phyloP scores from a whole-genome alignment of 2,888 invertebrate genomes.

The Hermodice carunculata region DNA sequence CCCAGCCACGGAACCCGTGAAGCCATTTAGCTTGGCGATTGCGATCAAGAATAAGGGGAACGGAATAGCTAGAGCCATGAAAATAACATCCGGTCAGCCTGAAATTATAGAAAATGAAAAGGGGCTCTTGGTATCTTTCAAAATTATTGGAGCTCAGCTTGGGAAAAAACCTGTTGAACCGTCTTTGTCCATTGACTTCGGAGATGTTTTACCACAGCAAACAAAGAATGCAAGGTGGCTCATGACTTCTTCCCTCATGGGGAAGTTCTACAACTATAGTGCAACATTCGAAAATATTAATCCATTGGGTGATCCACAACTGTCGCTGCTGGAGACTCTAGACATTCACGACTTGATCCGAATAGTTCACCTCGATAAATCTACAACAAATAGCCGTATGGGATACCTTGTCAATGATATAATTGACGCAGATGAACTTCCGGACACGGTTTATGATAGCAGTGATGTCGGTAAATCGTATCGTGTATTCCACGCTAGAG shows the following conservation, averaged over 20 bases:
- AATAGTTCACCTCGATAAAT: no score
- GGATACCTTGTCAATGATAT: constrained; percentile 48
- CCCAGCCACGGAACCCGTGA: constrained; percentile 38
- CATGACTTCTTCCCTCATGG: constrained; percentile 45
- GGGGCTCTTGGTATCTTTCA: constrained; percentile 46
- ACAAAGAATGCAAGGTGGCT: constrained; percentile 46
- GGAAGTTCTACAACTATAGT: constrained; percentile 48
- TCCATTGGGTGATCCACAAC: constrained; percentile 48
- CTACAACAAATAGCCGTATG: constrained; percentile 33
- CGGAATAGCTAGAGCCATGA: constrained; percentile 42
- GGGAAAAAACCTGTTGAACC: constrained; percentile 36
- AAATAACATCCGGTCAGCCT: constrained; percentile 51
- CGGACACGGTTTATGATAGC: constrained; percentile 33
- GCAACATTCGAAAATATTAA: constrained; percentile 52
- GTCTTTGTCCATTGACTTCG: constrained; percentile 46
- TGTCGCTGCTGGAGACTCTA: constrained; percentile 45
- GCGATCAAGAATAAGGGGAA: constrained; percentile 45
- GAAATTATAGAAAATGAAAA: constrained; percentile 54
- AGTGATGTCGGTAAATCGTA: no score
- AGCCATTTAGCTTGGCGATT: constrained; percentile 49
- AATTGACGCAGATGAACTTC: constrained; percentile 35
- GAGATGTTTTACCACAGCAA: constrained; percentile 42
- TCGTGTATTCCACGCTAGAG: no score
- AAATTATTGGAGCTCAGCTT: constrained; percentile 45
- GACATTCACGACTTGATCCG: constrained; percentile 45